Percentiles rank a stretch among this genome's conserved stretches.
These are phyloP conservation scores for Ptilodon capucinus DNA, from an alignment of 2,888 invertebrate genomes.

Conservation along the genomic window DNA sequence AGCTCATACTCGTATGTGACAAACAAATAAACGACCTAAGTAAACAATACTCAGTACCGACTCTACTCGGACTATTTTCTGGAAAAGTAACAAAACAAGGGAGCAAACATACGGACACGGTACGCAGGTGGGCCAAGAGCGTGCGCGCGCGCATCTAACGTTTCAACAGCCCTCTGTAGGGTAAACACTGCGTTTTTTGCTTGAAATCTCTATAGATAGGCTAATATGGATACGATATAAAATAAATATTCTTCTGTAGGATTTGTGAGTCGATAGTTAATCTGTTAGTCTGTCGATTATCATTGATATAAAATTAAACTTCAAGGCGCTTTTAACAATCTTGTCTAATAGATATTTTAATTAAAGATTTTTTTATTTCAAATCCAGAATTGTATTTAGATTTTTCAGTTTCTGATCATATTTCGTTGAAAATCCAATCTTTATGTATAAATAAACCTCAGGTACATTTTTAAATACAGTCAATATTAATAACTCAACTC, in stretches of 20 bases:
- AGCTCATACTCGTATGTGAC: not conserved
- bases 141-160: conserved; percentile 53
- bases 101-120: conserved; percentile 42
- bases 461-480: too few relatives aligned
- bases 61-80: not conserved
- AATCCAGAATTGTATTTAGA: too few relatives aligned
- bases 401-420: too few relatives aligned
- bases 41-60: not conserved
- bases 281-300: too few relatives aligned
- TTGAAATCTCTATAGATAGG: conserved; percentile 29
- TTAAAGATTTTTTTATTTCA: too few relatives aligned
- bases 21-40: not conserved
- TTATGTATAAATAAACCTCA: too few relatives aligned
- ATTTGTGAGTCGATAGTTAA: too few relatives aligned
- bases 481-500: not conserved
- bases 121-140: conserved; percentile 29
- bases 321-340: too few relatives aligned
- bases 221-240: conserved; percentile 42
- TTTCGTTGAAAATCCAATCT: too few relatives aligned
- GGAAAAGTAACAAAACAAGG: conserved; percentile 22
- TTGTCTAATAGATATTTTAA: too few relatives aligned
- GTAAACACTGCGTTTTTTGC: conserved; percentile 49
- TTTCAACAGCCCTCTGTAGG: conserved; percentile 70
- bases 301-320: too few relatives aligned
- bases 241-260: not conserved